phyloP scores from a whole-genome alignment of 2,888 invertebrate genomes.

The Horisme vitalbata region DNA sequence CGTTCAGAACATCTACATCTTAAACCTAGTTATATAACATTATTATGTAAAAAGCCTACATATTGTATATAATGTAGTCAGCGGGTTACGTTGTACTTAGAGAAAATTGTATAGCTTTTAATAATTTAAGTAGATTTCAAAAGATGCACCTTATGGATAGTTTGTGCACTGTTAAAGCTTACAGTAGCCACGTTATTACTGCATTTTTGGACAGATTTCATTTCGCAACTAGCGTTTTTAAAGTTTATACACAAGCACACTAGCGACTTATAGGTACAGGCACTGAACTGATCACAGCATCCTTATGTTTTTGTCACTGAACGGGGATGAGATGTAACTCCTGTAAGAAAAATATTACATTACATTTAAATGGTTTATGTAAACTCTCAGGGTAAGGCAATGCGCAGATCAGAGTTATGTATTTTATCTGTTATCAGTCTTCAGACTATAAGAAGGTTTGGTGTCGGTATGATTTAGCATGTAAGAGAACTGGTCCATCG shows the following conservation, averaged over 20 bases:
- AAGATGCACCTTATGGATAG: constrained; percentile 31
- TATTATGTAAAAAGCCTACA: constrained; percentile 74
- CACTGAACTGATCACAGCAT: constrained; percentile 74
- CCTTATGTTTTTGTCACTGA: constrained; percentile 85
- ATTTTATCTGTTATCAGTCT: no score
- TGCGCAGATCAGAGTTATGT: no score
- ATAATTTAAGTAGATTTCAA: constrained; percentile 54
- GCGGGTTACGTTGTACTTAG: constrained; percentile 54
- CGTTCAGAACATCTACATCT: constrained; percentile 59
- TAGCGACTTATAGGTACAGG: constrained; percentile 13
- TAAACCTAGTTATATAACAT: constrained; percentile 57
- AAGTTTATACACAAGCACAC: constrained; percentile 9
- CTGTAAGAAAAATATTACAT: constrained; percentile 67
- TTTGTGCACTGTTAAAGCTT: constrained; percentile 48
- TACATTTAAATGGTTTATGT: background rate
- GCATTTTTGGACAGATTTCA: constrained; percentile 2
- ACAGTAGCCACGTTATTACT: background rate
- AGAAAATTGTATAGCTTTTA: constrained; percentile 59
- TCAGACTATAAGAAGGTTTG: no score
- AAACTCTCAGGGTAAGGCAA: no score
- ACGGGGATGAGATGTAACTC: constrained; percentile 86
- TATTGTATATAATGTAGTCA: constrained; percentile 53
- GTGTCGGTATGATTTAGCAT: no score
- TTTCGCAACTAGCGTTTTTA: constrained; percentile 7
- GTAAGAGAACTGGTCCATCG: no score